phyloP scores from a whole-genome alignment of 2,797 vertebrate genomes.

The Natrix natrix region DNA sequence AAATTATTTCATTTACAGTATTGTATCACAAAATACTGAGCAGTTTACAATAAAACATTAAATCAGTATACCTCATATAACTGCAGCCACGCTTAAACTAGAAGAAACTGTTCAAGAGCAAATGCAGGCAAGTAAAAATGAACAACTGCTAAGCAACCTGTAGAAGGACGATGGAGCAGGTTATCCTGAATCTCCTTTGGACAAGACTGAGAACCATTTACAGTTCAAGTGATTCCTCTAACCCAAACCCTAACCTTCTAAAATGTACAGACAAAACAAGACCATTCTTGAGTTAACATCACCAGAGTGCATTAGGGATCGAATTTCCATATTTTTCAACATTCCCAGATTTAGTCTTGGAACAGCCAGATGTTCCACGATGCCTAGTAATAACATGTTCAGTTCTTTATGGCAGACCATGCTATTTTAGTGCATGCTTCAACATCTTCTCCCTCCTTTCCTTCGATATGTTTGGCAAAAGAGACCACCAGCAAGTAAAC shows the following conservation, averaged over 20 bases:
- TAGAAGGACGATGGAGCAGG: not conserved
- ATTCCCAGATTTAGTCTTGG: not conserved
- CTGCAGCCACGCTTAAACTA: not conserved
- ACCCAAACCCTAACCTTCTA: not conserved
- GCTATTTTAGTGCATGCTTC: not conserved
- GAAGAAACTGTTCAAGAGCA: not conserved
- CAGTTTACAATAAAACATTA: not conserved
- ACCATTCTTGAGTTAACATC: not conserved
- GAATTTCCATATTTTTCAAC: not conserved
- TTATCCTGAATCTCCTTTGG: not conserved
- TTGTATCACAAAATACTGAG: not conserved
- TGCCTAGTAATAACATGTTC: not conserved
- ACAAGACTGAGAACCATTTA: not conserved
- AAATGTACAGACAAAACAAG: not conserved
- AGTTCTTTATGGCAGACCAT: not conserved
- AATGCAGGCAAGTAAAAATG: not conserved
- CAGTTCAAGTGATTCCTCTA: not conserved
- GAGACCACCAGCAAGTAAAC: not conserved
- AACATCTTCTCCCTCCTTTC: not conserved
- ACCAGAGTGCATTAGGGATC: not conserved
- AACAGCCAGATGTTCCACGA: not conserved
- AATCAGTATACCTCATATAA: not conserved
- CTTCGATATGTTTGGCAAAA: not conserved
- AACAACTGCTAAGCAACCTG: not conserved
- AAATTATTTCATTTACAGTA: not conserved